Base-by-base conservation (phyloP, 2,888 invertebrate species). In the Cerastis leucographa region DNA sequence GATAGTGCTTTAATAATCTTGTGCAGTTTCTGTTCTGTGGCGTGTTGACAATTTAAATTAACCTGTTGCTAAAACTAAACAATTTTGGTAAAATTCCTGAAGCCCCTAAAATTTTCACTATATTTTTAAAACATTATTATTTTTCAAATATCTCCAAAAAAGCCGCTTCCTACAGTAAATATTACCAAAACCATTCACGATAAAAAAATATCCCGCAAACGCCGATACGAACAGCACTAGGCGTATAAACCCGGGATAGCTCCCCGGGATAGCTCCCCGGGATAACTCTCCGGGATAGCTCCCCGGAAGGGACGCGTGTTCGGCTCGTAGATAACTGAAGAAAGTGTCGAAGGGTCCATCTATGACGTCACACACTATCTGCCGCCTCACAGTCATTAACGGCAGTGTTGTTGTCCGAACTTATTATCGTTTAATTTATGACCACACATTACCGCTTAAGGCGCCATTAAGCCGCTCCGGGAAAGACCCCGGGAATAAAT, bases 341-440 rank as follows among this genome's bases (percentile, higher is more conserved):
- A 88, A 91, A 92, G 88, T 90, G 89, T 89, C 89, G 88, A 89
- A 88, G 86, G 85, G 71, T 56, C 80, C 79, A 84, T 85, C 81
- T 82, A 83, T 82, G 83, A 78, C 87, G 74, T 83, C 88, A 82
- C 85, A 71, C 84, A 86, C 87, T 89, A 89, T 88, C 90, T 86
- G 79, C 76, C 84, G 83, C 86, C 80, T 88, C 86, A 85, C 86
- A 91, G 90, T 91, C 91, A 92, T 92, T 92, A 92, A 94, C 93
- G 91, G 92, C 93, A 90, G 89, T 92, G 95, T 92, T 94, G 95
- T 95, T 95, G 96, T 96, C 96, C 94, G 92, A 95, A 96, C 95
- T 96, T 96, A 96, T 96, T 96, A 96, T 95, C 95, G 95, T 93
- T 93, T 95, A 95, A 96, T 96, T 96, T 96, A 96, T 95, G 93